Evolutionary conservation across 2,888 invertebrate species (phyloP), one percentile per base, ranked within the genome.

Genomic region (Mythimna vitellina): DNA sequence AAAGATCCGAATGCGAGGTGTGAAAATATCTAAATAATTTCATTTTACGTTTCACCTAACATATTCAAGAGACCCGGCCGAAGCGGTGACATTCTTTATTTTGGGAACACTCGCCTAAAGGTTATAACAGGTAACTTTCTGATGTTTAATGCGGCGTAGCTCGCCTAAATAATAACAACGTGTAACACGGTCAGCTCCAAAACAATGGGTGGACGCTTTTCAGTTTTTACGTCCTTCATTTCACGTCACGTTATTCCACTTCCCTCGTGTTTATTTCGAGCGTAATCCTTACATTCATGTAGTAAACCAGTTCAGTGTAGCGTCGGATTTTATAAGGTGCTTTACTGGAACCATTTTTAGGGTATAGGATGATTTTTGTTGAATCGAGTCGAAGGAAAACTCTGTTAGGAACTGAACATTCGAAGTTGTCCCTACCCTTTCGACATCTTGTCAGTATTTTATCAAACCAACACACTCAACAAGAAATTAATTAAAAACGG

Each of bases 1-100:
- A 88, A 85, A 83, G 90, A 89, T 89, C 80, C 78, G 79, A 85
- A 86, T 82, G 83, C 70, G 82, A 85, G 80, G 85, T 83, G 83
- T 77, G 86, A 70, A 88, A 86, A 81, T 86, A 88, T 88, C 85
- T 84, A 84, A 86, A 88, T 89, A 88, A 91, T 91, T 88, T 89
- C 78, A 88, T 90, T 90, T 89, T 83, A 89, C 87, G 85, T 89
- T 86, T 85, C 84, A 86, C 82, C 78, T 86, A 81, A 86, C 86
- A 82, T 84, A 82, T 80, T 83, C 68, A 78, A 78, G 80, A 81
- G 81, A 78, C 67, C 74, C 75, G 73, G 76, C 81, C 80, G 72
- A 82, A 80, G 74, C 79, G 82, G 80, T 80, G 81, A 86, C 86
- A 88, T 88, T 88, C 86, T 87, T 86, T 89, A 82, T 86, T 81